Conservation (phyloP, 2,797 vertebrate genomes). For the Lutra lutra region DNA sequence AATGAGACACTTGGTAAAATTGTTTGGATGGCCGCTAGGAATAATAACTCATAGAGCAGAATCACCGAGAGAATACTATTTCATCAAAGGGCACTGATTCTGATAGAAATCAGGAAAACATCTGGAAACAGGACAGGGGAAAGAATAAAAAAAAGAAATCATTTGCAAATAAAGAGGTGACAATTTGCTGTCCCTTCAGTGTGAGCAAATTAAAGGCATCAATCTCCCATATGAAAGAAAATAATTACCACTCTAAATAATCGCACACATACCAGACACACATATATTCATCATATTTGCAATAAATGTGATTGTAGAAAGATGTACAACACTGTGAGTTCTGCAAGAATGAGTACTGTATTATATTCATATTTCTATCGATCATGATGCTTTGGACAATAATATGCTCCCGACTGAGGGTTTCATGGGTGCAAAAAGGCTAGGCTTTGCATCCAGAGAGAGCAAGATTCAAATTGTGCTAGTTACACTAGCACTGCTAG, state of each 20-base stretch:
- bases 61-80: background rate
- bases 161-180: background rate
- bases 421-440: background rate
- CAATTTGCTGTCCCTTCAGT: background rate
- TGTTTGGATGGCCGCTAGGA: conserved; percentile 62
- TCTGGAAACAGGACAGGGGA: background rate
- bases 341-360: background rate
- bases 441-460: background rate
- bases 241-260: background rate
- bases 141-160: background rate
- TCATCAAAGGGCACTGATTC: background rate
- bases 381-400: background rate
- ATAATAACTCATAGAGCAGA: conserved; percentile 54
- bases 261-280: background rate
- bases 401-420: background rate
- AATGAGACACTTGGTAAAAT: conserved; percentile 65
- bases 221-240: background rate
- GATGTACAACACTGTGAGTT: background rate
- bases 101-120: conserved; percentile 16
- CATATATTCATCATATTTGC: background rate
- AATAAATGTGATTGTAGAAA: background rate
- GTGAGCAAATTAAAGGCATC: background rate
- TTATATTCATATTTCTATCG: background rate
- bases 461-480: background rate
- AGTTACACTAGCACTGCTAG: too few relatives aligned